Conservation (phyloP, 2,888 invertebrate genomes). For the Amiota communis region DNA sequence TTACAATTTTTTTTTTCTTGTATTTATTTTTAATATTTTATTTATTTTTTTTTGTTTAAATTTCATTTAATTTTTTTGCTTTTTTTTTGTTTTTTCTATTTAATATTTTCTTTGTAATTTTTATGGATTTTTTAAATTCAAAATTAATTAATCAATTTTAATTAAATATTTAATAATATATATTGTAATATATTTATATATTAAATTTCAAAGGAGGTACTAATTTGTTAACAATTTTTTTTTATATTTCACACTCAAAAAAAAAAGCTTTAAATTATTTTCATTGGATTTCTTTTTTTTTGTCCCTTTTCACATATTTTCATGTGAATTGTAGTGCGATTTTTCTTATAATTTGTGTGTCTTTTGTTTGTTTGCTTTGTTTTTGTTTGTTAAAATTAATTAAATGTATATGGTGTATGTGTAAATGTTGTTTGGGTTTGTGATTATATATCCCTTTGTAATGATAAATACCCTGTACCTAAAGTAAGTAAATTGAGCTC, state of each 20-base stretch:
- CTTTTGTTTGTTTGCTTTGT: constrained; percentile 23
- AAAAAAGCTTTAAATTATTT: constrained; percentile 22
- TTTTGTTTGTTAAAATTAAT: constrained; percentile 6
- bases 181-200: too few relatives aligned
- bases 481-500: too few relatives aligned
- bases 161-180: constrained; percentile 16
- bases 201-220: constrained; percentile 53
- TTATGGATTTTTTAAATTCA: background rate
- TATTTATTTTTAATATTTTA: constrained; percentile 6
- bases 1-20: constrained; percentile 26
- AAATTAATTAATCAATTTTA: constrained; percentile 13
- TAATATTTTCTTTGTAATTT: too few relatives aligned
- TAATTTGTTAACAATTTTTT: constrained; percentile 58
- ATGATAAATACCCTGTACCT: too few relatives aligned
- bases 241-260: constrained; percentile 35
- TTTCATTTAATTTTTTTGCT: constrained; percentile 21
- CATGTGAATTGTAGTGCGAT: background rate
- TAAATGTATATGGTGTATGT: background rate
- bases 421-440: too few relatives aligned
- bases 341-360: constrained; percentile 24
- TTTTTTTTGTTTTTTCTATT: constrained; percentile 34
- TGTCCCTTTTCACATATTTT: background rate
- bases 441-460: too few relatives aligned
- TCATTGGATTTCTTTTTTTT: constrained; percentile 22
- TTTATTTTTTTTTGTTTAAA: constrained; percentile 30